Base-by-base conservation (phyloP, 2,797 vertebrate genomes). In the Tenualosa thibaudeaui region DNA sequence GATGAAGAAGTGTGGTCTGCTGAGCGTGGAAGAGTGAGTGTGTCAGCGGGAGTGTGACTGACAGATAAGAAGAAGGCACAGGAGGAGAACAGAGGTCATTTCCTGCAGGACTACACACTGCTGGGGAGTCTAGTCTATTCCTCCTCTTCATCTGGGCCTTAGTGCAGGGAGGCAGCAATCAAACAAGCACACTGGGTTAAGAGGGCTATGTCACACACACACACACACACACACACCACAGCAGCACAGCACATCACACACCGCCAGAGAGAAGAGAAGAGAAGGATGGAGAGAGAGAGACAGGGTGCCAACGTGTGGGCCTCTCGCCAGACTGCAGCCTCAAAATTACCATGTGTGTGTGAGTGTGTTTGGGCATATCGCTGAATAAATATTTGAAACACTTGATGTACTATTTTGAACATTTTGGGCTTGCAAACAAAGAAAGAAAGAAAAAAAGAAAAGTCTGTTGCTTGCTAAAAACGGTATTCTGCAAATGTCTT, bases 221-320 rank as follows among this genome's bases (percentile, higher is more conserved):
- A 31, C 31, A n/a, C n/a, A n/a, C 31, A 31, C 31, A 31, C 31
- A n/a, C 31, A 31, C 31, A 31, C 31, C 31, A 31, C 31, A 31
- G 31, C 31, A 31, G 31, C 31, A 31, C 31, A 31, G 31, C 31
- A 31, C 31, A 31, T 0, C 31, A 31, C 31, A 31, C 31, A 31
- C 31, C 31, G 31, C 31, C 31, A 15, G 12, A 15, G 58, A 49
- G 82, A n/a, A 37, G 56, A 17, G 19, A 17, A 56, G 54, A 65
- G 24, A 26, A 9, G 26, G 24, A 26, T 9, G 22, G 8, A 65
- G 60, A 26, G 83, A 75, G n/a, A 68, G 51, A 81, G 84, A 71
- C 84, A 65, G 56, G 85, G 68, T 65, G 50, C 49, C 65, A 68
- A 53, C 50, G 62, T 26, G 54, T 82, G 82, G 81, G 56, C 81